Base-by-base conservation (phyloP, 2,888 invertebrate genomes). In the Melieria omissa region DNA sequence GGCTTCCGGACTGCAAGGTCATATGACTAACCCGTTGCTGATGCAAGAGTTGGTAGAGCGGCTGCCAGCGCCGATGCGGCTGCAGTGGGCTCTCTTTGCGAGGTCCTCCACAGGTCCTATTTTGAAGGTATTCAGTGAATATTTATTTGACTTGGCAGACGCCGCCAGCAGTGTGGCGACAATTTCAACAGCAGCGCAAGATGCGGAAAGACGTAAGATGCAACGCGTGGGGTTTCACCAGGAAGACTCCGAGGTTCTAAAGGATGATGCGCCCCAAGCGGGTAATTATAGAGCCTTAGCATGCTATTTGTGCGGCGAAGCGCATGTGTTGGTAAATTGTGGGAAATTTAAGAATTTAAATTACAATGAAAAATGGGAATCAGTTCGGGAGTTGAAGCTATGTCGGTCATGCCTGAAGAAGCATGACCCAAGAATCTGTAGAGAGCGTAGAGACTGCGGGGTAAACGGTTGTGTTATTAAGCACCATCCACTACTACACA, bases 111-210 rank as follows among this genome's bases (percentile, higher is more conserved):
- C n/a, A n/a, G n/a, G n/a, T n/a, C n/a, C n/a, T 1, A 74, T 69
- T 54, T 41, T 75, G 0, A 29, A 8, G 3, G 60, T 54, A 9
- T 74, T 74, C 55, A 72, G 70, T 44, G 54, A 73, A 7, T 75
- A 73, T 74, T 49, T 77, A 9, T 74, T 69, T 29, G 49, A 54
- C 10, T 73, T 67, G 54, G 72, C 71, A 29, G 70, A 74, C 4
- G 70, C 73, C 3, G 74, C 74, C n/a, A 76, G 69, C 57, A 62
- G 55, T 14, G 49, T 74, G 4, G 67, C 55, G 10, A 7, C 60
- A 16, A 57, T 52, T 49, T 41, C 65, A 12, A 14, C 64, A 5
- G 16, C 54, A 5, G 9, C 45, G 52, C 16, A n/a, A 8, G 66
- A 60, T 4, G 12, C 57, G n/a, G 72, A 71, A 45, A 72, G 47